phyloP scores from a whole-genome alignment of 2,797 vertebrate species.

The Onychomys leucogaster region DNA sequence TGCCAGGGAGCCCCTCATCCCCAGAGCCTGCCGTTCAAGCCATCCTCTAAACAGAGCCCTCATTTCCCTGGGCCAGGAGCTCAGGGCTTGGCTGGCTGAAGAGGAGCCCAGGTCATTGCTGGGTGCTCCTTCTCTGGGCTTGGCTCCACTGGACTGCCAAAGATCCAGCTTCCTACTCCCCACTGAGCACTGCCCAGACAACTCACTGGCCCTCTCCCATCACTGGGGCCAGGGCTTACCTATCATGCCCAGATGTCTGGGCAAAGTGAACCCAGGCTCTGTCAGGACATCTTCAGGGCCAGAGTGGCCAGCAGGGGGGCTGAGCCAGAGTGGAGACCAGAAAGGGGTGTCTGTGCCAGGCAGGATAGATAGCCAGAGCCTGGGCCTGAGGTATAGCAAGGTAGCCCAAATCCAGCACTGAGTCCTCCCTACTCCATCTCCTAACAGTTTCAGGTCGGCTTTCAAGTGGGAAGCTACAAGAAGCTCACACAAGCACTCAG shows the following conservation, averaged over 20 bases:
- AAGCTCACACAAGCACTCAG: neutral
- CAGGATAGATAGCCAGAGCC: neutral
- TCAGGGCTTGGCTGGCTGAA: neutral
- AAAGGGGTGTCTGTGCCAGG: neutral
- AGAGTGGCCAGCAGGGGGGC: neutral
- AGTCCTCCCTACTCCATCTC: neutral
- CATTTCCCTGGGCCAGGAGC: neutral
- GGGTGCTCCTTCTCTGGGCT: neutral
- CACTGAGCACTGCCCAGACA: neutral
- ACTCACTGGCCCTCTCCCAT: constrained; percentile 15
- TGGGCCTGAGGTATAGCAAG: neutral
- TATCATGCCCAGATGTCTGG: constrained; percentile 55
- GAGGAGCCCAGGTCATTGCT: neutral
- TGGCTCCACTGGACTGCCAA: neutral
- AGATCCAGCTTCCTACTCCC: neutral
- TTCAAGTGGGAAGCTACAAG: neutral
- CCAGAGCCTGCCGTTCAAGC: neutral
- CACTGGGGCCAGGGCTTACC: constrained; percentile 10
- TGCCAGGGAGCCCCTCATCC: neutral
- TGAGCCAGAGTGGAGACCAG: neutral
- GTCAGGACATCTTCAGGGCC: constrained; percentile 36
- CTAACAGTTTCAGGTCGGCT: neutral
- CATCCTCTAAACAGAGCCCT: neutral
- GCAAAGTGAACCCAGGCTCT: constrained; percentile 14
- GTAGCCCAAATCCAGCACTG: neutral